Evolutionary conservation across 92 coral and sea anemone genomes (phyloP).

Genomic region (Plumapathes pennacea): DNA sequence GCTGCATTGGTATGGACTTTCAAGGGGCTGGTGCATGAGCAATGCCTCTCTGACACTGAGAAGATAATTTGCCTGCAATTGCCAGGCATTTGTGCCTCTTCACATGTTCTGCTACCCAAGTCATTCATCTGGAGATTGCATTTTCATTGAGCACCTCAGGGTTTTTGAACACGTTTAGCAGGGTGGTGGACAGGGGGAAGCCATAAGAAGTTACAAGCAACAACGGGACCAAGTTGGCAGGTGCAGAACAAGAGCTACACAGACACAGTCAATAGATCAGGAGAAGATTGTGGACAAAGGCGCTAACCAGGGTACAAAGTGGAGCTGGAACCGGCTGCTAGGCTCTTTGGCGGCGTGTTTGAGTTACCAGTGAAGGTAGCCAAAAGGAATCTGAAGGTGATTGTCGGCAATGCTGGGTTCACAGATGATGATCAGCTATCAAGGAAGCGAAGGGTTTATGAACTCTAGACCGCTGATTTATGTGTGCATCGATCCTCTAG

Average conservation of each 20-base stretch:
- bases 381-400: background rate
- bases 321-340: conserved; percentile 17
- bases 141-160: too few species aligned
- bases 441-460: conserved; percentile 4
- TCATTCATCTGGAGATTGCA: too few species aligned
- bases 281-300: conserved; percentile 1
- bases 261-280: background rate
- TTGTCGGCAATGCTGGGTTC: conserved; percentile 19
- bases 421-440: conserved; percentile 4
- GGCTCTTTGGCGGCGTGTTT: conserved; percentile 23
- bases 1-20: too few species aligned
- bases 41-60: conserved; percentile 21
- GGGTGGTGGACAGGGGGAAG: too few species aligned
- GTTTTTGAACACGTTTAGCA: too few species aligned
- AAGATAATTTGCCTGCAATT: conserved; percentile 29
- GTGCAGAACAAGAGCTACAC: conserved; percentile 8
- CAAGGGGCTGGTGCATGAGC: too few species aligned
- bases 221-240: conserved; percentile 9
- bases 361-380: conserved; percentile 19
- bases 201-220: background rate
- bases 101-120: too few species aligned
- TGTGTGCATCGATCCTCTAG: conserved; percentile 8
- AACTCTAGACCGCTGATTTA: conserved; percentile 18
- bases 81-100: too few species aligned
- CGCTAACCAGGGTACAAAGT: conserved; percentile 8